phyloP scores from a whole-genome alignment of 2,113 vertebrate genomes.

The Athene cunicularia region DNA sequence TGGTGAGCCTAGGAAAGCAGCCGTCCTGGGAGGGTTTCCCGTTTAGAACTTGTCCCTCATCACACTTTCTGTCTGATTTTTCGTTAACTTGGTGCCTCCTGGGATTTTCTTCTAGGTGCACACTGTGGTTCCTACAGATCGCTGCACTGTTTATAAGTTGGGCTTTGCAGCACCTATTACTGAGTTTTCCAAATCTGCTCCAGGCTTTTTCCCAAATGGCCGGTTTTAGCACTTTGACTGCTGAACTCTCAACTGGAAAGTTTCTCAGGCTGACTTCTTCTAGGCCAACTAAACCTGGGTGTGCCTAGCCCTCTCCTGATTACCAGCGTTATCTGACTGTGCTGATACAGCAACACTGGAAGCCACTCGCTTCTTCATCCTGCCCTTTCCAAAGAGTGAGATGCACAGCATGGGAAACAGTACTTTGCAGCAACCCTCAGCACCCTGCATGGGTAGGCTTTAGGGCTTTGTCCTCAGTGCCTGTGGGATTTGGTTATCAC shows the following conservation, averaged over 20 bases:
- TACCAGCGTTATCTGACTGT: not conserved
- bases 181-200: not conserved
- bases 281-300: fast-evolving
- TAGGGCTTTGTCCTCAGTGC: not conserved
- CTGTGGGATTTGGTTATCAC: not conserved
- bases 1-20: not conserved
- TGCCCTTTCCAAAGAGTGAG: not conserved
- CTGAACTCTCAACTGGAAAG: not conserved
- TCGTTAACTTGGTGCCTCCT: not conserved
- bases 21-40: not conserved
- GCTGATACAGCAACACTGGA: not conserved
- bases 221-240: not conserved
- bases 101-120: not conserved
- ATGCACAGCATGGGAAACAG: fast-evolving
- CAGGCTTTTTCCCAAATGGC: not conserved
- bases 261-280: not conserved
- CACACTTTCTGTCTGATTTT: not conserved
- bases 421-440: not conserved
- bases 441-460: not conserved
- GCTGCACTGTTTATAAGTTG: not conserved
- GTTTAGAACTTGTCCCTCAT: not conserved
- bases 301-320: not conserved
- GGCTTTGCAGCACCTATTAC: not conserved
- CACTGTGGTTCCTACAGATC: not conserved
- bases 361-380: not conserved